A percentile compares a stretch with the other conserved stretches of the same genome.
Evolutionary conservation across 2,888 invertebrate species (phyloP).

Genomic region (Julus scandinavius): DNA sequence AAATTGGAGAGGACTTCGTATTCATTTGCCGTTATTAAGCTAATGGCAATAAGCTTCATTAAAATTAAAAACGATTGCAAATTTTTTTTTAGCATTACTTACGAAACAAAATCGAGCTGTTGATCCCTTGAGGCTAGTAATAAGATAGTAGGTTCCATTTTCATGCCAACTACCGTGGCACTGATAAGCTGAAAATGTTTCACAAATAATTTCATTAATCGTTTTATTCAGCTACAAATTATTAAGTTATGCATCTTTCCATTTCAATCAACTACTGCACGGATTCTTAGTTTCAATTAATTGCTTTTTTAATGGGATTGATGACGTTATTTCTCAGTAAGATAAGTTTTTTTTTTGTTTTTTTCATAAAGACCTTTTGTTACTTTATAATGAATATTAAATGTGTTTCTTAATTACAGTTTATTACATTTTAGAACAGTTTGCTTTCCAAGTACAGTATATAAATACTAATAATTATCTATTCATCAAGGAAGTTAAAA

Average conservation of each 20-base stretch:
- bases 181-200: constrained; percentile 77
- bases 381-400: background rate
- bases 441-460: too few relatives aligned
- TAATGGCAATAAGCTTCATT: background rate
- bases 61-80: background rate
- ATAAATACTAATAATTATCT: too few relatives aligned
- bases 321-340: background rate
- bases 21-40: background rate
- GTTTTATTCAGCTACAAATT: background rate
- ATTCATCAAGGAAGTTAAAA: too few relatives aligned
- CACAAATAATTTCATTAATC: constrained; percentile 37
- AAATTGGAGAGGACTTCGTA: background rate
- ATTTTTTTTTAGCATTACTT: constrained; percentile 53
- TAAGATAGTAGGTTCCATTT: constrained; percentile 85
- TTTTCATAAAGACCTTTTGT: background rate
- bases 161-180: constrained; percentile 92
- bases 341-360: too few relatives aligned
- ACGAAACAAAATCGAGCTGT: constrained; percentile 57
- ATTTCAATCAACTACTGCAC: background rate
- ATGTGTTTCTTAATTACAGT: too few relatives aligned
- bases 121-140: constrained; percentile 68
- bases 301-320: background rate
- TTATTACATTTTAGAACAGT: too few relatives aligned
- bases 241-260: background rate
- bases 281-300: background rate